Percentiles rank a stretch among this genome's conserved stretches.
Evolutionary conservation across 2,797 vertebrate species (phyloP).

Genomic region (Danio albolineatus): DNA sequence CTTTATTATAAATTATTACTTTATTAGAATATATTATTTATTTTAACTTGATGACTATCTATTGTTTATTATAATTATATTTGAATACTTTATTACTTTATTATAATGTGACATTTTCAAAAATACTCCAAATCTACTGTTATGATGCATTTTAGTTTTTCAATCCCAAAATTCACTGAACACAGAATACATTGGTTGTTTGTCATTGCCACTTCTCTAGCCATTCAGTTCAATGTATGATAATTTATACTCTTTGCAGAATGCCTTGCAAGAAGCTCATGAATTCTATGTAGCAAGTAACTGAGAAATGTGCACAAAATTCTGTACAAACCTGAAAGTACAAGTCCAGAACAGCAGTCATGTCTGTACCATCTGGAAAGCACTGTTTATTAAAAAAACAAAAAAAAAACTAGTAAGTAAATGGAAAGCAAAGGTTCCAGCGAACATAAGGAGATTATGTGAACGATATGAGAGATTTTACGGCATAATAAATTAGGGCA

Average conservation of each 20-base stretch:
- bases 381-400: constrained; percentile 77
- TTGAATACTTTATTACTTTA: no score
- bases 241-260: background rate
- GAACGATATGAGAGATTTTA: background rate
- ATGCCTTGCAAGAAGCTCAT: background rate
- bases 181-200: no score
- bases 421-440: no score
- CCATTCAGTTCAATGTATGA: no score
- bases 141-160: background rate
- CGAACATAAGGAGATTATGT: background rate
- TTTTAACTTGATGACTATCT: no score
- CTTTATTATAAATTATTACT: no score
- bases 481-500: background rate
- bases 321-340: constrained; percentile 88
- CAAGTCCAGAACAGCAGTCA: constrained; percentile 89
- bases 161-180: background rate
- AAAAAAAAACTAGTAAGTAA: background rate
- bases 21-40: no score
- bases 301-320: background rate
- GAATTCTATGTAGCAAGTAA: background rate
- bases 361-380: constrained; percentile 90
- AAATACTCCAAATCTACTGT: background rate
- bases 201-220: no score
- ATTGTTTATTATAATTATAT: no score
- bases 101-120: no score